A percentile compares a stretch with the other conserved stretches of the same genome.
Evolutionary conservation across 2,113 vertebrate genomes (phyloP).

Genomic region (Tamias sibiricus): DNA sequence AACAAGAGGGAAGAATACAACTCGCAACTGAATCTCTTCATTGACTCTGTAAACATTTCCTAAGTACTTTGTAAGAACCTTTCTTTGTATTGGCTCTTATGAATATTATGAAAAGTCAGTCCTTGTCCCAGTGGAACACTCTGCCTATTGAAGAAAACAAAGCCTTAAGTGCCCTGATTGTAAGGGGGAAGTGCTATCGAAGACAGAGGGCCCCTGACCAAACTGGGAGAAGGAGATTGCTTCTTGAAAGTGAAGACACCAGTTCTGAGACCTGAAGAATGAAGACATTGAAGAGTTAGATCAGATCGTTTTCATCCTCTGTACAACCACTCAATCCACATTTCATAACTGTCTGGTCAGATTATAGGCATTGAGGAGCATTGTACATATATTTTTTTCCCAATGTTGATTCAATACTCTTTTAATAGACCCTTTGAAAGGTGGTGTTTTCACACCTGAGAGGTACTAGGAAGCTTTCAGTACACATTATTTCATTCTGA

Average conservation of each 20-base stretch:
- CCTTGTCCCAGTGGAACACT: background rate
- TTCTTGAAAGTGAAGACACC: background rate
- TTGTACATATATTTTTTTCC: background rate
- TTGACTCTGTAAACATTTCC: slow-evolving; percentile 10
- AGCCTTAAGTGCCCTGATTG: background rate
- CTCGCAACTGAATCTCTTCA: background rate
- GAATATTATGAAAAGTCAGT: background rate
- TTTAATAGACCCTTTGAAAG: background rate
- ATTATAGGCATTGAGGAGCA: background rate
- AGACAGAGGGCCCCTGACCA: background rate
- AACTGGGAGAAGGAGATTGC: background rate
- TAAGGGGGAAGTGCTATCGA: background rate
- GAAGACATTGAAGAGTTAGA: background rate
- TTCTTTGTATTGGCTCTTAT: background rate
- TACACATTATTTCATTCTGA: background rate
- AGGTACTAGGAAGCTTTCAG: background rate
- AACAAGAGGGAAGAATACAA: slow-evolving; percentile 5
- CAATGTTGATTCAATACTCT: background rate
- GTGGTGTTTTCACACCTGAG: background rate
- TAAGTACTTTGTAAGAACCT: background rate
- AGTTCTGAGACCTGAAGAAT: background rate
- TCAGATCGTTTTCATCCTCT: background rate
- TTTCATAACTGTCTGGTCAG: background rate
- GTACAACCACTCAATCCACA: background rate
- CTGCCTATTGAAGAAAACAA: background rate